phyloP scores from a whole-genome alignment of 2,797 vertebrate genomes.

The Pogonophryne albipinna region DNA sequence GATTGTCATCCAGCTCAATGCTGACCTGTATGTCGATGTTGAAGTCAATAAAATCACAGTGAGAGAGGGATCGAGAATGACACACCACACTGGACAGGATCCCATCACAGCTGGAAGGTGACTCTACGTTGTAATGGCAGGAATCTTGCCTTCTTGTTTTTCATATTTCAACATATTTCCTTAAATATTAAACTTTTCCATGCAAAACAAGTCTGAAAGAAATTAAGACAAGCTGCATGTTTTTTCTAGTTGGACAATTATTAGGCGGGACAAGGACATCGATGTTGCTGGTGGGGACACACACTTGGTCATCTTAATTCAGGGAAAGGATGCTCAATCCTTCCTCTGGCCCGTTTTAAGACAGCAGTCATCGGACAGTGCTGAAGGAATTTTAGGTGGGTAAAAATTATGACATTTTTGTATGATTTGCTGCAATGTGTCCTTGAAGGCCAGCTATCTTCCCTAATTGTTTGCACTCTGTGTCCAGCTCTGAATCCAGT shows the following conservation, averaged over 20 bases:
- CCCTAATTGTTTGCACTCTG: slow-evolving; percentile 12
- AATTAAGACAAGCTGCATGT: not conserved
- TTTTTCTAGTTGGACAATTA: slow-evolving; percentile 63
- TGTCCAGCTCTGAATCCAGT: slow-evolving; percentile 64
- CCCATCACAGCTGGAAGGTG: slow-evolving; percentile 60
- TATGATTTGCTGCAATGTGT: not conserved
- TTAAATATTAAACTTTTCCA: not conserved
- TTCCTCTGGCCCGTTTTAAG: slow-evolving; percentile 80
- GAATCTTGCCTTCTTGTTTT: not conserved
- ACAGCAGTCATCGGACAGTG: slow-evolving; percentile 39
- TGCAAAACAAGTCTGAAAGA: not conserved
- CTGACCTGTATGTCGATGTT: slow-evolving; percentile 55
- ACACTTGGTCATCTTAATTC: slow-evolving; percentile 67
- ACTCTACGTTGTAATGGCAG: slow-evolving; percentile 9
- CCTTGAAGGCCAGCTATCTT: not conserved
- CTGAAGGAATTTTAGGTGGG: slow-evolving; percentile 78
- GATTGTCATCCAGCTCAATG: slow-evolving; percentile 62
- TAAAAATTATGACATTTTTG: not conserved
- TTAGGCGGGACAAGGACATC: slow-evolving; percentile 51
- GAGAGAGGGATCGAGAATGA: slow-evolving; percentile 16
- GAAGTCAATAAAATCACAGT: slow-evolving; percentile 29
- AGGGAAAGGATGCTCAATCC: slow-evolving; percentile 12
- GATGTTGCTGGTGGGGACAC: slow-evolving; percentile 60
- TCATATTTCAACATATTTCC: not conserved
- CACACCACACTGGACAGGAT: not conserved